These are phyloP conservation scores for Drosophila parvula DNA, from an alignment of 1,140 invertebrate genomes.

Conservation along the genomic window DNA sequence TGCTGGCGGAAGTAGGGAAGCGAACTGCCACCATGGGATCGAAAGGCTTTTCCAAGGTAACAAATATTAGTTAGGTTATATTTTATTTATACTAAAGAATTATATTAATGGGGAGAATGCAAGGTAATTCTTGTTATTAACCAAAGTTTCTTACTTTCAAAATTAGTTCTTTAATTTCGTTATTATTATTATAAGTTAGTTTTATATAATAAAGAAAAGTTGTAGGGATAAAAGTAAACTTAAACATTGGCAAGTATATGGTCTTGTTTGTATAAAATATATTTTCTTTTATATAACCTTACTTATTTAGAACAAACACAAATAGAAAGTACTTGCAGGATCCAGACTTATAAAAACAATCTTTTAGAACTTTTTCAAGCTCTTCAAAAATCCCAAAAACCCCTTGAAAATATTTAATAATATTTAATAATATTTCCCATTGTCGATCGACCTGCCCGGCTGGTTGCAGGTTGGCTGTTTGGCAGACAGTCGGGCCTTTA, in stretches of 20 bases:
- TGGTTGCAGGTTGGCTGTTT: conserved; percentile 42
- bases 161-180: too few relatives aligned
- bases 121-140: too few relatives aligned
- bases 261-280: too few relatives aligned
- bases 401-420: not conserved
- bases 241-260: too few relatives aligned
- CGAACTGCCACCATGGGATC: conserved; percentile 17
- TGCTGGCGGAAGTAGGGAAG: conserved; percentile 35
- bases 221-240: too few relatives aligned
- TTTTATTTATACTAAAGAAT: not conserved
- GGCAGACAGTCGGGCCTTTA: conserved; percentile 57
- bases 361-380: not conserved
- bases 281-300: too few relatives aligned
- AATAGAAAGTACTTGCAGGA: not conserved
- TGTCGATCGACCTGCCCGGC: conserved; percentile 49
- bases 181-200: too few relatives aligned
- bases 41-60: rapidly evolving
- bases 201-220: too few relatives aligned
- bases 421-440: conserved; percentile 21
- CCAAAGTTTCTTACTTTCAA: too few relatives aligned
- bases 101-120: too few relatives aligned
- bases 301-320: too few relatives aligned
- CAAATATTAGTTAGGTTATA: not conserved
- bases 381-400: not conserved
- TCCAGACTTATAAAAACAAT: not conserved